Conservation (phyloP, 23 tunicate genomes). For the Pegea sp. region DNA sequence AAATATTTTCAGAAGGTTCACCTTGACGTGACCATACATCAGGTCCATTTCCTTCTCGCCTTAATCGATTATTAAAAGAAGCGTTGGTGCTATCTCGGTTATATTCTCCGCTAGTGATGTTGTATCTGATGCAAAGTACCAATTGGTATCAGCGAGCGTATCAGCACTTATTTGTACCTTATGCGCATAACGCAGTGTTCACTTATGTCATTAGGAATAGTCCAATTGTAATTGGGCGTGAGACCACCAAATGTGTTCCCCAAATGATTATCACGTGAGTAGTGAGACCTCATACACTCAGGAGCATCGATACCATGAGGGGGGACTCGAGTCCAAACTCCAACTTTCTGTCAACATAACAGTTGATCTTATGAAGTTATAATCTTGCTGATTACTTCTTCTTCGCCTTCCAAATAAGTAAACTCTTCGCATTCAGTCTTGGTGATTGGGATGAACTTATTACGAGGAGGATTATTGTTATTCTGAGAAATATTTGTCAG, state of each 20-base stretch:
- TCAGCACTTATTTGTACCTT: constrained; percentile 30
- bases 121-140: constrained; percentile 36
- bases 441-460: constrained; percentile 52
- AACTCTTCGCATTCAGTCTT: constrained; percentile 60
- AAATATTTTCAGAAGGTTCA: too few species aligned
- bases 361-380: too few species aligned
- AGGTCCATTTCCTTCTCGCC: constrained; percentile 10
- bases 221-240: constrained; percentile 51
- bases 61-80: constrained; percentile 12
- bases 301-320: constrained; percentile 65
- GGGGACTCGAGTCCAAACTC: constrained; percentile 21
- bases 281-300: constrained; percentile 17
- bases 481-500: too few species aligned
- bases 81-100: constrained; percentile 38
- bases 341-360: too few species aligned
- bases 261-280: constrained; percentile 77
- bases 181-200: constrained; percentile 57
- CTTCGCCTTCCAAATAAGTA: neutral
- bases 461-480: constrained; percentile 5
- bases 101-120: constrained; percentile 80
- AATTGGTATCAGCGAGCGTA: too few species aligned
- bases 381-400: constrained; percentile 2
- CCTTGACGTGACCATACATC: constrained; percentile 65
- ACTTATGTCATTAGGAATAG: constrained; percentile 34
- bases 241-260: constrained; percentile 75